Percentiles rank a stretch among this genome's conserved stretches.
Evolutionary conservation across 2,113 vertebrate genomes (phyloP).

Genomic region (Amphiprion percula): DNA sequence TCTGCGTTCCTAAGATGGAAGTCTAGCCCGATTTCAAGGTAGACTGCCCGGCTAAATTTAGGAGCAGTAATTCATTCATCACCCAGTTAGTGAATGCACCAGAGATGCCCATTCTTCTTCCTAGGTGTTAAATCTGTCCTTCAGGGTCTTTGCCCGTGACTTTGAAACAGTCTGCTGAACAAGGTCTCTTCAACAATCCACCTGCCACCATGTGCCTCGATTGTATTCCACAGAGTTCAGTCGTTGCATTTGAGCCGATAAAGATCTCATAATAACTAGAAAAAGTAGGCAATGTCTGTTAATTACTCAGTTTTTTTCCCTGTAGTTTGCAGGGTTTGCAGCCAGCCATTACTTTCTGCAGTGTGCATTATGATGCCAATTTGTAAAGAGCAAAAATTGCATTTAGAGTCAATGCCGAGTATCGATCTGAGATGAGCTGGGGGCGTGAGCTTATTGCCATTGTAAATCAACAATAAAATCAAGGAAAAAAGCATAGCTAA

Average conservation of each 20-base stretch:
- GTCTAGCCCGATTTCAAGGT: slow-evolving; percentile 85
- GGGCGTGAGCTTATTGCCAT: slow-evolving; percentile 42
- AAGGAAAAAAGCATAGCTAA: slow-evolving; percentile 5
- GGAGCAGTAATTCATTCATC: slow-evolving; percentile 85
- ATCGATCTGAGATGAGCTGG: slow-evolving; percentile 33
- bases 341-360: slow-evolving; percentile 13
- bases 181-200: slow-evolving; percentile 65
- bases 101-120: slow-evolving; percentile 81
- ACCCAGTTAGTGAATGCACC: slow-evolving; percentile 79
- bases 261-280: slow-evolving; percentile 11
- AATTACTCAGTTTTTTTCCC: slow-evolving; percentile 12
- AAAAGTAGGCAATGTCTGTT: background rate
- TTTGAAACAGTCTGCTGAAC: slow-evolving; percentile 80
- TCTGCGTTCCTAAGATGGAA: slow-evolving; percentile 70
- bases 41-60: slow-evolving; percentile 84
- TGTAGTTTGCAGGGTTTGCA: slow-evolving; percentile 1
- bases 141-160: slow-evolving; percentile 81
- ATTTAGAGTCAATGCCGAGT: slow-evolving; percentile 41
- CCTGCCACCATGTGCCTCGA: slow-evolving; percentile 19
- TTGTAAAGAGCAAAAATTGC: slow-evolving; percentile 48
- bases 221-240: slow-evolving; percentile 1
- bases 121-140: slow-evolving; percentile 81
- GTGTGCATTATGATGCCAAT: slow-evolving; percentile 41
- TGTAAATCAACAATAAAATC: slow-evolving; percentile 49
- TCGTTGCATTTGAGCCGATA: slow-evolving; percentile 28